Evolutionary conservation across 2,888 invertebrate genomes (phyloP).

Genomic region (Nyleta sp.): DNA sequence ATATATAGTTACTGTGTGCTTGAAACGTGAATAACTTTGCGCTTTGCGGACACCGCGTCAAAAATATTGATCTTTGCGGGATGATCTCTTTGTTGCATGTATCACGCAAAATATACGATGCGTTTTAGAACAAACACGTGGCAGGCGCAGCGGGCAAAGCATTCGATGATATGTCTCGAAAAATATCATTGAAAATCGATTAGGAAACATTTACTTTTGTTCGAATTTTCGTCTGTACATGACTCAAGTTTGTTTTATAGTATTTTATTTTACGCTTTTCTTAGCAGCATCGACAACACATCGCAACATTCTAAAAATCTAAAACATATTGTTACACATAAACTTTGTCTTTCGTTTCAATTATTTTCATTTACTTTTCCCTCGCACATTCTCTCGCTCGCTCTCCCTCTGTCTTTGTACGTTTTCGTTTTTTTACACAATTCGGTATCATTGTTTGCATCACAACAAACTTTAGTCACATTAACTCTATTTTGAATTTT

Average conservation of each 20-base stretch:
- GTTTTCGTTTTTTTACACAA: conserved; percentile 35
- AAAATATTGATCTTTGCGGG: conserved; percentile 60
- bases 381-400: neutral
- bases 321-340: conserved; percentile 49
- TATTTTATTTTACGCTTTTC: conserved; percentile 25
- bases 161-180: conserved; percentile 71
- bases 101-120: conserved; percentile 55
- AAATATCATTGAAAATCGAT: conserved; percentile 64
- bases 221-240: conserved; percentile 45
- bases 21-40: conserved; percentile 68
- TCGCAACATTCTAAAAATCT: conserved; percentile 42
- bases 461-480: conserved; percentile 44
- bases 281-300: conserved; percentile 39
- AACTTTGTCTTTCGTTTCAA: conserved; percentile 27
- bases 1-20: conserved; percentile 77
- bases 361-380: conserved; percentile 13
- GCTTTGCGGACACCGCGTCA: conserved; percentile 59
- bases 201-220: conserved; percentile 58
- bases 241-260: conserved; percentile 47
- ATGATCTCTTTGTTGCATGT: conserved; percentile 33
- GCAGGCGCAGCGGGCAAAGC: conserved; percentile 64
- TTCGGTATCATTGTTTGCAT: conserved; percentile 29
- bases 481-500: conserved; percentile 36
- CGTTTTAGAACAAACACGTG: conserved; percentile 53
- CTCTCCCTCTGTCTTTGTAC: conserved; percentile 36